phyloP scores from a whole-genome alignment of 2,113 vertebrate genomes.

The Naja naja region DNA sequence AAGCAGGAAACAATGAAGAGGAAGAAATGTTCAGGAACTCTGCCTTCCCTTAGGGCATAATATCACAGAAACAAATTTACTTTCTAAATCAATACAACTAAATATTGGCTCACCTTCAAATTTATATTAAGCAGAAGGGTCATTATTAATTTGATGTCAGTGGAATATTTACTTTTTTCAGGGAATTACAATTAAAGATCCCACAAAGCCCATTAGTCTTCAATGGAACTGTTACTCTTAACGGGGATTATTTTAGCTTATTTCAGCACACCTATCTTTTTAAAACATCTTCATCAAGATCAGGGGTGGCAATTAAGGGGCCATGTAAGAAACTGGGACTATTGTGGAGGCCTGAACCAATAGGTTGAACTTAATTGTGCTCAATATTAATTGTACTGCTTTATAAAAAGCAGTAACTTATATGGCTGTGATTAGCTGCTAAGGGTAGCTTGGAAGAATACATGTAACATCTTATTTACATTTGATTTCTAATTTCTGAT shows the following conservation, averaged over 20 bases:
- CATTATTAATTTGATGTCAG: constrained; percentile 16
- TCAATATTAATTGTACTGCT: not conserved
- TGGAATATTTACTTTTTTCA: rapidly evolving
- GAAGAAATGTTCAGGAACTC: constrained; percentile 40
- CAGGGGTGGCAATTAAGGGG: not conserved
- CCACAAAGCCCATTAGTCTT: not conserved
- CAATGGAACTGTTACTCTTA: not conserved
- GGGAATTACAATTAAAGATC: not conserved
- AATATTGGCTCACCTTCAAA: constrained; percentile 60
- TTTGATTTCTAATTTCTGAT: not conserved
- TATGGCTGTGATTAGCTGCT: not conserved
- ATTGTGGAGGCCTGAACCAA: not conserved
- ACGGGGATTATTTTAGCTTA: not conserved
- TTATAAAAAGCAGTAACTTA: not conserved
- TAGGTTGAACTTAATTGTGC: not conserved
- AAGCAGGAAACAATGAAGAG: constrained; percentile 52
- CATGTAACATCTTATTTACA: not conserved
- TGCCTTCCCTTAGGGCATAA: constrained; percentile 37
- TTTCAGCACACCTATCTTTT: not conserved
- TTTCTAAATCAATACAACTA: constrained; percentile 58
- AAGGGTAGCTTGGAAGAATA: not conserved
- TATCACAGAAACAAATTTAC: constrained; percentile 21
- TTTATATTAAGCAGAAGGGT: constrained; percentile 68
- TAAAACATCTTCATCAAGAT: not conserved
- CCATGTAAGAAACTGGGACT: not conserved